Evolutionary conservation across 2,888 invertebrate species (phyloP).

Genomic region (Eubasilissa splendida): DNA sequence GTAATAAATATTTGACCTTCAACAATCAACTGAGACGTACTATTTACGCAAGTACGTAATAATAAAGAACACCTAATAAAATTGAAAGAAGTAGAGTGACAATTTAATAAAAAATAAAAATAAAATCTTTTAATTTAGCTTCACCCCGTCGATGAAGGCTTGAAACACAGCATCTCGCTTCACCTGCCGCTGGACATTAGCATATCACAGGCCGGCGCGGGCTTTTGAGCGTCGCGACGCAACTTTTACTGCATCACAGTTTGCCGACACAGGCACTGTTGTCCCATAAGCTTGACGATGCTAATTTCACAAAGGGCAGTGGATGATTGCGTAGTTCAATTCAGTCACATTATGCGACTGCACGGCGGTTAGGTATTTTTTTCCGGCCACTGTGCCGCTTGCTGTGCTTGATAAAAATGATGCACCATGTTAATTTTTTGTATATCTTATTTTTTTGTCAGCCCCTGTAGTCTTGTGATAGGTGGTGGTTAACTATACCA

Average conservation of each 20-base stretch:
- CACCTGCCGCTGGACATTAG: slow-evolving; percentile 41
- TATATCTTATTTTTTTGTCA: no score
- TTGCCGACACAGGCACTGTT: not conserved
- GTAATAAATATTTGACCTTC: no score
- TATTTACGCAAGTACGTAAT: no score
- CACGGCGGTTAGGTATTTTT: not conserved
- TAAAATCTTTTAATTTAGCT: no score
- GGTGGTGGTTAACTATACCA: no score
- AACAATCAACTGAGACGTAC: no score
- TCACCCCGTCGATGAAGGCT: slow-evolving; percentile 16
- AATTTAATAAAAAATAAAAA: no score
- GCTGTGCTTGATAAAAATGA: not conserved
- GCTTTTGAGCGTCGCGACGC: slow-evolving; percentile 48
- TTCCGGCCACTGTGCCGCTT: not conserved
- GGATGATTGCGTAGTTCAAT: slow-evolving; percentile 17
- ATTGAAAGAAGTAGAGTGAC: no score
- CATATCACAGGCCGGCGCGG: slow-evolving; percentile 54
- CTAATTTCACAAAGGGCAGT: slow-evolving; percentile 5
- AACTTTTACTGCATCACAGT: slow-evolving; percentile 44
- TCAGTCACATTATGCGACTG: slow-evolving; percentile 15
- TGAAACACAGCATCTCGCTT: not conserved
- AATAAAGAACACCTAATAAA: no score
- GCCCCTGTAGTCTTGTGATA: no score
- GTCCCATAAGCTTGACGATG: not conserved
- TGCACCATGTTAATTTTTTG: not conserved